Evolutionary conservation across 2,797 vertebrate genomes (phyloP).

Genomic region (Psittacula derbiana): DNA sequence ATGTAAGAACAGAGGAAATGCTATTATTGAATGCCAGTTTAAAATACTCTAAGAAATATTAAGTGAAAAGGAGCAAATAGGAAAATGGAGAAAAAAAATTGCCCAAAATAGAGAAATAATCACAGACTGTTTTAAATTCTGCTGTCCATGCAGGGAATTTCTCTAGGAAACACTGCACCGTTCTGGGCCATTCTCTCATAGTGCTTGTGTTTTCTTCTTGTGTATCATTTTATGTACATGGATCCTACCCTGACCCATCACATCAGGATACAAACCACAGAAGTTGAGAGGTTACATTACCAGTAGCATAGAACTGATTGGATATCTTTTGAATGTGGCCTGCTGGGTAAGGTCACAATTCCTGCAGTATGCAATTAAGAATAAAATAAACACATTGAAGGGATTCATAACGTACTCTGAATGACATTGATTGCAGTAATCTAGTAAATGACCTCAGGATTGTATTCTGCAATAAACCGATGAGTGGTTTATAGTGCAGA

Average conservation of each 20-base stretch:
- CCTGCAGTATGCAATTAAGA: constrained; percentile 77
- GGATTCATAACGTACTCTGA: constrained; percentile 72
- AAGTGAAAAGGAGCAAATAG: not conserved
- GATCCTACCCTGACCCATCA: not conserved
- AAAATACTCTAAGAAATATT: not conserved
- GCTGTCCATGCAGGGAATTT: not conserved
- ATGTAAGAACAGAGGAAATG: not conserved
- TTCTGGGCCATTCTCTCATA: not conserved
- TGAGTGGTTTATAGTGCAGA: constrained; percentile 68
- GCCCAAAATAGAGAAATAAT: not conserved
- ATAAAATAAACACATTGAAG: constrained; percentile 76
- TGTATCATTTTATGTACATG: not conserved
- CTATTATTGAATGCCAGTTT: not conserved
- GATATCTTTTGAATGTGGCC: constrained; percentile 64
- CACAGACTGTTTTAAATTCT: not conserved
- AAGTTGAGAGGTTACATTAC: constrained; percentile 39
- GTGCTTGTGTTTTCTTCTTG: not conserved
- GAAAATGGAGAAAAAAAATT: not conserved
- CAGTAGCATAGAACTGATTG: constrained; percentile 50
- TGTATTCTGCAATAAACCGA: constrained; percentile 75
- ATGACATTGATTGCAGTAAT: constrained; percentile 77
- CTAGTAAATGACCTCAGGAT: constrained; percentile 74
- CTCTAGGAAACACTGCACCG: not conserved
- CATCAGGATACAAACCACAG: constrained; percentile 27
- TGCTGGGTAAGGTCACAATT: constrained; percentile 73